Base-by-base conservation (phyloP, 2,113 vertebrate genomes). In the Xenotilapia flavipinnis region DNA sequence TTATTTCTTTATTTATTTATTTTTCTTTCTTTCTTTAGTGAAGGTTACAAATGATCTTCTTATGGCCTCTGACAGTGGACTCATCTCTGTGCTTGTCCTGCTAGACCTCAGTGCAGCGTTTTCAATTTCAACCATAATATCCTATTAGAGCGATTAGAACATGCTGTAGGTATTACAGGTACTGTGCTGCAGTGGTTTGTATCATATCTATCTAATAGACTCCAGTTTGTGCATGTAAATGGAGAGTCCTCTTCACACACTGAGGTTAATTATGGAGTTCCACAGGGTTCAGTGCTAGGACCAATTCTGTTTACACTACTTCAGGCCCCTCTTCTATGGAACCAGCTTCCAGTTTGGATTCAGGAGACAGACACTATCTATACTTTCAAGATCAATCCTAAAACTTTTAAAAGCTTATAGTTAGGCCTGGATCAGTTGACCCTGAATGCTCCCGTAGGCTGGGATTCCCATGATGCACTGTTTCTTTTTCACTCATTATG, bases 271-370 rank as follows among this genome's bases (percentile, higher is more conserved):
- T 33, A 33, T 33, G 31, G 31, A 33, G 31, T 33, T 33, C 31
- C 31, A 33, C 31, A 28, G 53, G 53, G 11, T 2, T 55, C 21
- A 55, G 6, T 55, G 21, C 53, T 55, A 3, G 54, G 54, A 26
- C 54, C 54, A 26, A 0, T 55, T 55, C 54, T 55, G 54, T 55
- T 55, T 55, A 56, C 54, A 5, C 0, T 26, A 5, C 54, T 55
- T 55, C 53, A 55, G 4, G 21, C 4, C 1, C 53, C 53, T 55
- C 53, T 55, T 55, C 53, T 55, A 0, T 55, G 54, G 54, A 55
- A 0, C 21, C 54, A 55, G 54, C 54, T 55, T 55, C 54, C 54
- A 55, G 54, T 55, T 55, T 55, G 54, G 54, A 55, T 55, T 55
- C 54, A 26, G 54, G 21, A 55, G 6, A 55, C 11, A 26, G 53